phyloP scores from a whole-genome alignment of 2,113 vertebrate genomes.

The Pionites leucogaster region DNA sequence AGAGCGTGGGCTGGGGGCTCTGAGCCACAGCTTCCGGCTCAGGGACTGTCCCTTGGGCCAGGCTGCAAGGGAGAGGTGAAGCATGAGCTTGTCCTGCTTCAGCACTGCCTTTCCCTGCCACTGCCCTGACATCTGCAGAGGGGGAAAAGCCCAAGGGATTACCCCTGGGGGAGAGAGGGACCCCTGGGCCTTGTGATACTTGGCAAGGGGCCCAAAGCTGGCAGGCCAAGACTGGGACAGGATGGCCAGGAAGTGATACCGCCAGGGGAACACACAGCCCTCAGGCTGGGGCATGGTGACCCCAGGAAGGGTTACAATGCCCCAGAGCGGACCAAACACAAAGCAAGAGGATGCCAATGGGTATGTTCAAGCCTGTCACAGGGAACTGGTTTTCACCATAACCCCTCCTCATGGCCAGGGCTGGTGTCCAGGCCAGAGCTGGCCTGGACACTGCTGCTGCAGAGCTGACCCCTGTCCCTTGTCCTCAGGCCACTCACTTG shows the following conservation, averaged over 20 bases:
- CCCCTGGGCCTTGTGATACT: rapidly evolving
- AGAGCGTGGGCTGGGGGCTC: background rate
- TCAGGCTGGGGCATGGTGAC: background rate
- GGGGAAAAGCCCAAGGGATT: background rate
- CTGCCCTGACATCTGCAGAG: background rate
- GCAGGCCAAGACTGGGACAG: rapidly evolving
- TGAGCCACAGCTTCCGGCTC: background rate
- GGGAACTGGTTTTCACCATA: rapidly evolving
- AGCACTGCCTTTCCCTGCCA: background rate
- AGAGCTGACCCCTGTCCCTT: background rate
- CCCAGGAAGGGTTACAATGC: background rate
- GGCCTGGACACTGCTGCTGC: background rate
- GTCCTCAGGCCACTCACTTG: slow-evolving; percentile 81
- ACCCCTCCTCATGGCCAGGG: background rate
- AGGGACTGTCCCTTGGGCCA: background rate
- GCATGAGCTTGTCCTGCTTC: background rate
- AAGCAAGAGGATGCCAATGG: rapidly evolving
- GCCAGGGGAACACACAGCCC: background rate
- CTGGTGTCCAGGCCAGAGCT: background rate
- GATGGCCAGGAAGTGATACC: background rate
- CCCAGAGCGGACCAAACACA: rapidly evolving
- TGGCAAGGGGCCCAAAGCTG: background rate
- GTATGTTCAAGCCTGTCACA: rapidly evolving
- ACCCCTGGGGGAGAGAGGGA: background rate
- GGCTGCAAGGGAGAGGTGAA: background rate